phyloP scores from a whole-genome alignment of 1,140 invertebrate species.

The Tetramorium simillimum region DNA sequence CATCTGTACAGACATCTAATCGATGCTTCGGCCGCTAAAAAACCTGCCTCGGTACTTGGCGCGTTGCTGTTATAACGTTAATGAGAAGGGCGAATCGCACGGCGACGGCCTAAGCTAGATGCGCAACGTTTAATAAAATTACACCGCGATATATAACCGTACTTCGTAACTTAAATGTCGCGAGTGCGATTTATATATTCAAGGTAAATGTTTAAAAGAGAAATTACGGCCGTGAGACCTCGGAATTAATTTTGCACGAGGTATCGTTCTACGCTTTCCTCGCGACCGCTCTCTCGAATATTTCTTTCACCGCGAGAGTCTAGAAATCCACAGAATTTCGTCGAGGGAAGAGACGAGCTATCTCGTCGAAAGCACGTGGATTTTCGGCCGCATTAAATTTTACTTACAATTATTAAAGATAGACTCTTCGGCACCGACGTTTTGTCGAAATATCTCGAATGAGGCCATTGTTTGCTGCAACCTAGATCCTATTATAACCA shows the following conservation, averaged over 20 bases:
- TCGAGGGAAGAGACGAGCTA: neutral
- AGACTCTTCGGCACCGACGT: neutral
- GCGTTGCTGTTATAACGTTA: neutral
- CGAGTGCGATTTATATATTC: neutral
- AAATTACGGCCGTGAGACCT: neutral
- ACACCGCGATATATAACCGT: neutral
- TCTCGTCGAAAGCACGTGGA: neutral
- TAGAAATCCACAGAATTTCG: neutral
- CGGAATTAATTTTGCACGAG: neutral
- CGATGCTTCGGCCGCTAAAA: neutral
- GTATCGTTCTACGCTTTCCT: neutral
- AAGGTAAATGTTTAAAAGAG: neutral
- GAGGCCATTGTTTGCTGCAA: neutral
- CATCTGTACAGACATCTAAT: slow-evolving; percentile 23
- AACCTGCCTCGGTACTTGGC: neutral
- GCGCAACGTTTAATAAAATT: slow-evolving; percentile 35
- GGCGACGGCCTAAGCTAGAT: neutral
- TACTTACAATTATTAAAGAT: neutral
- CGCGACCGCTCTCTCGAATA: neutral
- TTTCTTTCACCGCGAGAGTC: neutral
- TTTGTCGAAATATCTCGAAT: neutral
- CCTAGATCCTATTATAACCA: neutral
- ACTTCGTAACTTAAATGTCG: slow-evolving; percentile 2
- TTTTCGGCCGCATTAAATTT: neutral
- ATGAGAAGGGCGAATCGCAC: neutral